A percentile compares a stretch with the other conserved stretches of the same genome.
These are phyloP conservation scores for Globia sparganii DNA, from an alignment of 2,888 invertebrate genomes.

Conservation along the genomic window DNA sequence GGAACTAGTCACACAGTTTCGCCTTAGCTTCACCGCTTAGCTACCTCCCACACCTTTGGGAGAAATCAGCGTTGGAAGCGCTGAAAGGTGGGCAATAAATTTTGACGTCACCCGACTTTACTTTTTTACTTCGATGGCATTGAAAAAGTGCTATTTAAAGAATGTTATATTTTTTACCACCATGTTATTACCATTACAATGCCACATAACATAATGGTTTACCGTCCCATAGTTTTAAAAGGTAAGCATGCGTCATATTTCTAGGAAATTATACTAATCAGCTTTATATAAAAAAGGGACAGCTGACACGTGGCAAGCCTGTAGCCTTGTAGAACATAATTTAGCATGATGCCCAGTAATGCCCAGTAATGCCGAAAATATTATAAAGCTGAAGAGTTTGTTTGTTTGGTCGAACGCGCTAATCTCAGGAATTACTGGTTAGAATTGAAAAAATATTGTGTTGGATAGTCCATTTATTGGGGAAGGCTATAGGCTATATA, in stretches of 20 bases:
- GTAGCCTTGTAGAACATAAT: conserved; percentile 17
- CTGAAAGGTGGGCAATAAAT: not conserved
- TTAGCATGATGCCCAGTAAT: conserved; percentile 4
- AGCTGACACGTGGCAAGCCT: not conserved
- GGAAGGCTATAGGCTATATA: too few relatives aligned
- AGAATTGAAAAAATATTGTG: too few relatives aligned
- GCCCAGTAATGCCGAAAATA: not conserved
- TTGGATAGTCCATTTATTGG: too few relatives aligned
- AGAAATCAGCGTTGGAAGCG: not conserved
- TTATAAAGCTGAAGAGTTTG: too few relatives aligned
- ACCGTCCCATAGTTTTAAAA: not conserved
- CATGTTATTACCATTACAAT: not conserved
- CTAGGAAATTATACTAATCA: not conserved
- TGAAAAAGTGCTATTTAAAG: not conserved
- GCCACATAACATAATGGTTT: not conserved
- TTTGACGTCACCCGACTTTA: not conserved
- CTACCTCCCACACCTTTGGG: too few relatives aligned
- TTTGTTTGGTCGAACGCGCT: too few relatives aligned
- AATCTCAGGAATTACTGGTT: too few relatives aligned
- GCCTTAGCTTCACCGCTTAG: not conserved
- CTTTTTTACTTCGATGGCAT: not conserved
- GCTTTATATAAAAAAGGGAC: not conserved
- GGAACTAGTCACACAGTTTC: not conserved
- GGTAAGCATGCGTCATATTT: not conserved
- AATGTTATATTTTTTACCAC: not conserved